phyloP scores from a whole-genome alignment of 2,113 vertebrate genomes.

The Petroica traversi region DNA sequence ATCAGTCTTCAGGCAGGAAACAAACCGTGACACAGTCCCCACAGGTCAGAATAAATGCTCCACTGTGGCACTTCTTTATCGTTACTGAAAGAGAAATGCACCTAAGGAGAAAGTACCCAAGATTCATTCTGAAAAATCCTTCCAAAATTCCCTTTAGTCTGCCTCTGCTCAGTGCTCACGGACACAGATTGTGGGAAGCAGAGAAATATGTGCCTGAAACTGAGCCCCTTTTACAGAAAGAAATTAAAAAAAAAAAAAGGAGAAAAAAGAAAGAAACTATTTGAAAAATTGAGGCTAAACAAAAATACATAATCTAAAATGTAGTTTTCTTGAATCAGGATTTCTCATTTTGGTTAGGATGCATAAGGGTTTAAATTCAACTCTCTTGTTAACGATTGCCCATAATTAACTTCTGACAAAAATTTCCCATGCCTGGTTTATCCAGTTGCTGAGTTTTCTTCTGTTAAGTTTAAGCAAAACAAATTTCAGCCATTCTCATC shows the following conservation, averaged over 20 bases:
- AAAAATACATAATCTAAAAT: not conserved
- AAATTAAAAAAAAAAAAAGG: not conserved
- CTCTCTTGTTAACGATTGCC: not conserved
- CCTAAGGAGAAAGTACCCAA: constrained; percentile 41
- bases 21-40: constrained; percentile 24
- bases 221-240: not conserved
- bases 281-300: not conserved
- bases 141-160: constrained; percentile 7
- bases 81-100: constrained; percentile 39
- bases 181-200: not conserved
- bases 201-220: not conserved
- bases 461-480: not conserved
- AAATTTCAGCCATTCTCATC: not conserved
- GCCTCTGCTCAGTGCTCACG: not conserved
- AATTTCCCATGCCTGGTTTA: not conserved
- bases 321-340: not conserved
- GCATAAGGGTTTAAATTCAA: not conserved
- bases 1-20: constrained; percentile 46
- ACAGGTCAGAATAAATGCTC: constrained; percentile 34
- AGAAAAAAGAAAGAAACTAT: not conserved
- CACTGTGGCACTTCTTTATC: constrained; percentile 2
- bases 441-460: not conserved
- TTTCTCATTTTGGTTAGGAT: not conserved
- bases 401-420: not conserved
- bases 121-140: constrained; percentile 45